A percentile compares a stretch with the other conserved stretches of the same genome.
phyloP scores from a whole-genome alignment of 2,797 vertebrate species.

The Sus cebifrons region DNA sequence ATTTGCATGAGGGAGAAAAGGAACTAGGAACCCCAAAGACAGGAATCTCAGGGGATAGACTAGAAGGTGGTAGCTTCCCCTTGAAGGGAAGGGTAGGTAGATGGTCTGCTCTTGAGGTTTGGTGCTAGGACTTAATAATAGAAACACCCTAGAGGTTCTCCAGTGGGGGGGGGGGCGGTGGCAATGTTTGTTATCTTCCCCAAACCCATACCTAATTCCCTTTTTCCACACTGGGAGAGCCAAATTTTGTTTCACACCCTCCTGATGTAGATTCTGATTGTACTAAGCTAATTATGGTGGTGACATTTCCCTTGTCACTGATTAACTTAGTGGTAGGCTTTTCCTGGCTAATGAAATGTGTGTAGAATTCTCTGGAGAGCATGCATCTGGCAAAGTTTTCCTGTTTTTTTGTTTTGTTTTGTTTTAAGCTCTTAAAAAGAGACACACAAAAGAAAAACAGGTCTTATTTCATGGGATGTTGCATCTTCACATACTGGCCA shows the following conservation, averaged over 20 bases:
- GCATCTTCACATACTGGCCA: neutral
- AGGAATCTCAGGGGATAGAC: neutral
- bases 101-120: neutral
- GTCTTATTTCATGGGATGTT: neutral
- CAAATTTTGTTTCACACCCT: neutral
- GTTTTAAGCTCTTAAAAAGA: neutral
- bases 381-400: neutral
- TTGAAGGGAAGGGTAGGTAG: neutral
- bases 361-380: neutral
- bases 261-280: neutral
- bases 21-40: neutral
- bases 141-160: neutral
- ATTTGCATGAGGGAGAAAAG: neutral
- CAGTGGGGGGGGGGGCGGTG: no score
- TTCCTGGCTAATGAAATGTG: neutral
- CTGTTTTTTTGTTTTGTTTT: neutral
- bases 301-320: neutral
- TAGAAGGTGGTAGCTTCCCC: neutral
- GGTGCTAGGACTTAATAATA: neutral
- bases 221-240: neutral
- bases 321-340: neutral
- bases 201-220: neutral
- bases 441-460: neutral
- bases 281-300: neutral
- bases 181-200: neutral